phyloP scores from a whole-genome alignment of 2,797 vertebrate species.

The Fistularia commersonii region DNA sequence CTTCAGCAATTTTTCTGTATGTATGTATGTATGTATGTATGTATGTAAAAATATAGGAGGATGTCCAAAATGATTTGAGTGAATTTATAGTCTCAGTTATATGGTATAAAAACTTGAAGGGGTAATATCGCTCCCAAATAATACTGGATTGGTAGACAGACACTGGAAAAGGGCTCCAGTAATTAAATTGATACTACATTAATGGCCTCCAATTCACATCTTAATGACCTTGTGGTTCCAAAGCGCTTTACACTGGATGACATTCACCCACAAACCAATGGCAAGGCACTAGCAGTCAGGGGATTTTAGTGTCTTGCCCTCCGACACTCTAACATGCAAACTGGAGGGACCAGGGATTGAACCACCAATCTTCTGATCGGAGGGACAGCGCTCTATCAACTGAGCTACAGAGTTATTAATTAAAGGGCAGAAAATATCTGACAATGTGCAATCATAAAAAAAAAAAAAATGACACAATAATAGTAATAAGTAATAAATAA shows the following conservation, averaged over 20 bases:
- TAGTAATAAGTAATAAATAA: too few species aligned
- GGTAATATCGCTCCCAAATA: constrained; percentile 10
- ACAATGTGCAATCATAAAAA: constrained; percentile 12
- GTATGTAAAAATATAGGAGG: too few species aligned
- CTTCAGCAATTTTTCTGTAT: neutral
- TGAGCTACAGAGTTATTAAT: constrained; percentile 77
- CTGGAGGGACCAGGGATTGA: too few species aligned
- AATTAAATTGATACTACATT: constrained; percentile 1
- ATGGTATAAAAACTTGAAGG: constrained; percentile 17
- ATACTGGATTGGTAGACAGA: constrained; percentile 33
- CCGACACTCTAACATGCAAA: too few species aligned
- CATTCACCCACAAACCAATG: too few species aligned
- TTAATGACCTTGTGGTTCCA: too few species aligned
- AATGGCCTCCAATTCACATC: too few species aligned
- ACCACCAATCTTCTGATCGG: neutral
- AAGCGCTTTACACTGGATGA: too few species aligned
- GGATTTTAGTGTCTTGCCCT: too few species aligned
- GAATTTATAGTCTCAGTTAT: constrained; percentile 13
- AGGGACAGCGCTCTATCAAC: constrained; percentile 34
- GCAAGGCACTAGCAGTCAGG: too few species aligned
- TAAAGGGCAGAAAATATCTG: constrained; percentile 51
- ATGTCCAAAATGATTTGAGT: neutral
- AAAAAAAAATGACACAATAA: too few species aligned
- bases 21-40: too few species aligned
- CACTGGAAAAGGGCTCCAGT: neutral